Conservation (phyloP, 2,888 invertebrate genomes). For the Brenthis daphne region DNA sequence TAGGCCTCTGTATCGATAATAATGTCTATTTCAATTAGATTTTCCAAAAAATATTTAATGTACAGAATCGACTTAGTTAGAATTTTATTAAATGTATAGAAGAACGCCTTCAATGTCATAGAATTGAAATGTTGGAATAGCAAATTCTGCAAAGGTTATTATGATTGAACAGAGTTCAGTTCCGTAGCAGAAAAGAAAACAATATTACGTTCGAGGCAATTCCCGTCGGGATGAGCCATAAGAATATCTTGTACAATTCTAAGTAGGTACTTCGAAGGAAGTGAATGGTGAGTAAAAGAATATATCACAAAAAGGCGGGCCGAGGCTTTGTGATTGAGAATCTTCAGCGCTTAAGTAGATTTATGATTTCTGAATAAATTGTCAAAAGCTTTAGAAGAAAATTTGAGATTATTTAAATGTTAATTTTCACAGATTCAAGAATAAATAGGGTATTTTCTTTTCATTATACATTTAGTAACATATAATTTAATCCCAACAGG, state of each 20-base stretch:
- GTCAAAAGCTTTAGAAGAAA: conserved; percentile 25
- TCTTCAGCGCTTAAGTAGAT: conserved; percentile 35
- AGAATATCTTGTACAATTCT: conserved; percentile 40
- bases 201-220: conserved; percentile 38
- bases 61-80: no score
- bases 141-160: conserved; percentile 52
- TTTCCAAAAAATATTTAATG: no score
- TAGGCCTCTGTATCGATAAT: no score
- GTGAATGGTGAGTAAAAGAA: conserved; percentile 38
- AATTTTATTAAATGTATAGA: no score
- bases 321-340: conserved; percentile 37
- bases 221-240: conserved; percentile 38
- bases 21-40: no score
- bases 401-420: conserved; percentile 27
- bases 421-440: conserved; percentile 21
- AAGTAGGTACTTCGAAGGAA: conserved; percentile 38
- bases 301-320: conserved; percentile 40
- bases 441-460: not conserved
- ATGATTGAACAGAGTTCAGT: conserved; percentile 39
- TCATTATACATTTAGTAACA: not conserved
- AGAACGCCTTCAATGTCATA: not conserved
- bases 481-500: not conserved
- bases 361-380: conserved; percentile 38
- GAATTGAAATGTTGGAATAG: conserved; percentile 18
- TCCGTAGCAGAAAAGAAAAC: conserved; percentile 38